Evolutionary conservation across 2,888 invertebrate genomes (phyloP), one percentile per base, ranked within the genome.

Genomic region (Macrophya alboannulata): DNA sequence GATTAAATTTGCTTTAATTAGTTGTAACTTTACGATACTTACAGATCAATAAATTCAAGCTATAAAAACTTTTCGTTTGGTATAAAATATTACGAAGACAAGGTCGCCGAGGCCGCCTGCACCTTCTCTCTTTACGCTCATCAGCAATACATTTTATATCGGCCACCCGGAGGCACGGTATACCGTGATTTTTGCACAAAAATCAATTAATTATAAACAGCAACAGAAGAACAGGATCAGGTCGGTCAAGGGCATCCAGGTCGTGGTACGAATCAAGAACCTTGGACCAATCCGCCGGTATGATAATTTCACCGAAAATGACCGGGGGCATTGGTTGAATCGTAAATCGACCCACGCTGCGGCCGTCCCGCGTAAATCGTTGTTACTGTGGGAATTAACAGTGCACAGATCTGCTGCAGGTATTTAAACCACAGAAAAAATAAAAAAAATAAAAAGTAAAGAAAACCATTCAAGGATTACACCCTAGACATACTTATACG

Each of bases 271-370:
- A 59, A 81, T 81, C 62, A 43, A 40, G 25, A 81, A 43, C 81
- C 81, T 81, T 81, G 62, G 62, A 21, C 81, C 81, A 43, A 81
- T 59, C 55, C 81, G 12, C 81, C 21, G 43, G 62, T 81, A 81
- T 62, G 81, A 81, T 81, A 62, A 81, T 81, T 81, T 81, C n/a
- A 81, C 81, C 62, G 43, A 81, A 81, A 81, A 62, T 81, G 59
- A 81, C 81, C 81, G 25, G 81, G 48, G 81, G 81, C 40, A 37
- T 21, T 81, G 81, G 62, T 81, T 62, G 48, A 81, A 81, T 51
- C 51, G 55, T 79, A 79, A 79, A 79, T 55, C 59, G 31, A 37
- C 59, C 79, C 55, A 79, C 37, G 59, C 40, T 2, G 65, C 65
- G 65, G 31, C 31, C 31, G 40, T 37, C 37, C 62, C 25, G 76